These are phyloP conservation scores for Athalia cordata DNA, from an alignment of 2,888 invertebrate genomes.

Conservation along the genomic window DNA sequence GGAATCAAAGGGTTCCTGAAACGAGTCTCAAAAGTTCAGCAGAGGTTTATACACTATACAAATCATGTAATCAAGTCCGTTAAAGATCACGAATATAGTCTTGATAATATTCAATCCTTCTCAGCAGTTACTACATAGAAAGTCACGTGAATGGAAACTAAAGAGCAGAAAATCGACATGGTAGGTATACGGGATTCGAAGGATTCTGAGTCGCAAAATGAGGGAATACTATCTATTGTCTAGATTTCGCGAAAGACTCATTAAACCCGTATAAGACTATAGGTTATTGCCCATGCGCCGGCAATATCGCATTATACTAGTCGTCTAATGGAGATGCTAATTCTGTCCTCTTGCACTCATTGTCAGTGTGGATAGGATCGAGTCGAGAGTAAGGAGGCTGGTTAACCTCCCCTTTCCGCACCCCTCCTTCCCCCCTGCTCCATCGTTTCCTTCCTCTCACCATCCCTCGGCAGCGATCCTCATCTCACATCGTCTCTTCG, in stretches of 20 bases:
- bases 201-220: conserved; percentile 26
- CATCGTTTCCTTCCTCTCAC: background rate
- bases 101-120: conserved; percentile 15
- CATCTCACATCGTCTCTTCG: background rate
- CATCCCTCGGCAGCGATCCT: background rate
- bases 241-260: conserved; percentile 36
- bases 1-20: conserved; percentile 27
- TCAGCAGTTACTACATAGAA: background rate
- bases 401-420: conserved; percentile 54
- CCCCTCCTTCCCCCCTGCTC: background rate
- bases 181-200: conserved; percentile 1
- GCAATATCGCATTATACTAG: conserved; percentile 67
- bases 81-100: conserved; percentile 24
- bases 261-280: conserved; percentile 36
- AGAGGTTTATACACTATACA: conserved; percentile 16
- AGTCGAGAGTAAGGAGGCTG: conserved; percentile 49
- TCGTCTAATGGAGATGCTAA: conserved; percentile 70
- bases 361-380: conserved; percentile 54
- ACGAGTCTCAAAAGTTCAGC: conserved; percentile 11
- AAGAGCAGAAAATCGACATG: background rate
- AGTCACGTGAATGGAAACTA: conserved; percentile 21
- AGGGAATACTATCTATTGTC: conserved; percentile 36
- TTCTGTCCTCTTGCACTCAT: conserved; percentile 61
- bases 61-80: conserved; percentile 27
- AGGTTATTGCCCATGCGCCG: conserved; percentile 47